phyloP scores from a whole-genome alignment of 2,113 vertebrate genomes.

The Salminus brasiliensis region DNA sequence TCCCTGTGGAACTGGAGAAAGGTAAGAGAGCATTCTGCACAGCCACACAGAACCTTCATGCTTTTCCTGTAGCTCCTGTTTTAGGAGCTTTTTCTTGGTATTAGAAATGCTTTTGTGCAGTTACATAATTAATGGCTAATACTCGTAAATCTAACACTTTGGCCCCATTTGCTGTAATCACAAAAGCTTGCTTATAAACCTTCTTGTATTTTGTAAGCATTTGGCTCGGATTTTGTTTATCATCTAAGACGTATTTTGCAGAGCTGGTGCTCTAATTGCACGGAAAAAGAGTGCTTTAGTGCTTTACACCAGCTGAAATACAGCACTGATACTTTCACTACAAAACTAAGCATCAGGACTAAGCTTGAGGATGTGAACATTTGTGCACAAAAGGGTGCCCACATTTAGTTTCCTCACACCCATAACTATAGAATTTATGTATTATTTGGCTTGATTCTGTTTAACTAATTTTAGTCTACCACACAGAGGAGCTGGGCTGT shows the following conservation, averaged over 20 bases:
- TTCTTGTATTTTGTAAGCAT: not conserved
- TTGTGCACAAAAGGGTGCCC: not conserved
- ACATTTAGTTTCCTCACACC: not conserved
- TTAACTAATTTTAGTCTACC: too few relatives aligned
- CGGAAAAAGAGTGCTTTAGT: too few relatives aligned
- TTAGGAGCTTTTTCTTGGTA: not conserved
- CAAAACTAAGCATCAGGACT: not conserved
- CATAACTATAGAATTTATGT: not conserved
- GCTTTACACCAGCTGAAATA: too few relatives aligned
- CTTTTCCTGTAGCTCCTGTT: not conserved
- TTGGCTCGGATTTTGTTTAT: not conserved
- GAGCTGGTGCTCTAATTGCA: not conserved
- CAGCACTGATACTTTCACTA: too few relatives aligned
- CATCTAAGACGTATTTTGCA: not conserved
- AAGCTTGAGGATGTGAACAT: too few relatives aligned
- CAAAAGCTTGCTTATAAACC: not conserved
- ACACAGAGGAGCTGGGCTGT: too few relatives aligned
- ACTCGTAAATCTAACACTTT: not conserved
- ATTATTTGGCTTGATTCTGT: too few relatives aligned
- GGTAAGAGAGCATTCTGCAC: slow-evolving; percentile 70
- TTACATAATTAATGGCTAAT: not conserved
- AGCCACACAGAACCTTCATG: not conserved
- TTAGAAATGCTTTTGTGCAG: not conserved
- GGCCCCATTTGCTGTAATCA: not conserved
- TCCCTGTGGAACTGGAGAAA: slow-evolving; percentile 96